These are phyloP conservation scores for Malacoraja senta DNA, from an alignment of 2,797 vertebrate species.

Conservation along the genomic window DNA sequence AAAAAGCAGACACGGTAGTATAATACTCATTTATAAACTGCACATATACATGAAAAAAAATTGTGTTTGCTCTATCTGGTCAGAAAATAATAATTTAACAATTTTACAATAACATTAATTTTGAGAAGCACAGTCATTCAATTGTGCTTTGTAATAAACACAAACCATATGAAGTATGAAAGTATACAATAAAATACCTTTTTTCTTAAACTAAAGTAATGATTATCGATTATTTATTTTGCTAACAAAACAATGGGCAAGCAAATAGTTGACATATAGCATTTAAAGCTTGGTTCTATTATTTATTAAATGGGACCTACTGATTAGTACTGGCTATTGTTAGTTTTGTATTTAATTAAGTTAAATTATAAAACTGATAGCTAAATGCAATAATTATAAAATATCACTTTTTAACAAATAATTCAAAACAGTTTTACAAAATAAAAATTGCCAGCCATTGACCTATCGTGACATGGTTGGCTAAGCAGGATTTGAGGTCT, in stretches of 20 bases:
- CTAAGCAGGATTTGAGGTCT: background rate
- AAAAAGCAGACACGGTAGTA: background rate
- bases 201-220: background rate
- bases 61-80: background rate
- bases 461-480: background rate
- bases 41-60: background rate
- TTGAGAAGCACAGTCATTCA: background rate
- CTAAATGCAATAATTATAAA: background rate
- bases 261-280: background rate
- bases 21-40: background rate
- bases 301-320: background rate
- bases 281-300: background rate
- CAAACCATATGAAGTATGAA: background rate
- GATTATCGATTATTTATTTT: background rate
- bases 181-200: background rate
- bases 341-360: background rate
- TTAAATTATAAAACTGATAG: background rate
- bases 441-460: background rate
- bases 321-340: background rate
- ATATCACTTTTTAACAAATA: background rate
- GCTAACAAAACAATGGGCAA: background rate
- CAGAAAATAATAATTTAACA: slow-evolving; percentile 11
- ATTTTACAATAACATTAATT: background rate
- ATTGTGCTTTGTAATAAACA: background rate
- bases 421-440: background rate